A percentile compares a stretch with the other conserved stretches of the same genome.
Evolutionary conservation across 2,113 vertebrate species (phyloP).

Genomic region (Nothocercus julius): DNA sequence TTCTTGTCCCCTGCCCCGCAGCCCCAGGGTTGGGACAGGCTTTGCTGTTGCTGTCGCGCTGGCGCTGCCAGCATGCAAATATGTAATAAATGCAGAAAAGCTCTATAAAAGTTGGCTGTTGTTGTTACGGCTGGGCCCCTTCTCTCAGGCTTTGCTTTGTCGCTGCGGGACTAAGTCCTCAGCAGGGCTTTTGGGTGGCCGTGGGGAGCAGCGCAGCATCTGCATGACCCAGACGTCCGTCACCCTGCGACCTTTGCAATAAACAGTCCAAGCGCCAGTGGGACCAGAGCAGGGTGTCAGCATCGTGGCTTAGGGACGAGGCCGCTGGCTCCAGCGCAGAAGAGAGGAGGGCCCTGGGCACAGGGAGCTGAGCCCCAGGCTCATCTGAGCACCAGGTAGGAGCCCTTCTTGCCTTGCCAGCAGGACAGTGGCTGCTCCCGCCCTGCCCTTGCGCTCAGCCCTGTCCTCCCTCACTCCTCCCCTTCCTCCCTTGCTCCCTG

Average conservation of each 20-base stretch:
- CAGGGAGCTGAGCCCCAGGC: neutral
- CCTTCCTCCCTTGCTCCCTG: neutral
- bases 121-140: neutral
- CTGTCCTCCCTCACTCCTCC: neutral
- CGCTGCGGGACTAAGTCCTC: neutral
- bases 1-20: neutral
- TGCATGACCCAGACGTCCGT: neutral
- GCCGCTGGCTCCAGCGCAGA: neutral
- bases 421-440: neutral
- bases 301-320: neutral
- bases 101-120: neutral
- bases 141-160: neutral
- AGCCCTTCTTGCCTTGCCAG: neutral
- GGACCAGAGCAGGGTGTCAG: neutral
- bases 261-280: neutral
- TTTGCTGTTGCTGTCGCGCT: neutral
- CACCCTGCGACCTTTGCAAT: neutral
- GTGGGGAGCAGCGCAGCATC: rapidly evolving
- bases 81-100: slow-evolving; percentile 2
- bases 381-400: neutral
- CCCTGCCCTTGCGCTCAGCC: neutral
- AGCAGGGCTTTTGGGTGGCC: rapidly evolving
- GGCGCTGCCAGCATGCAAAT: neutral
- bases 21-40: rapidly evolving
- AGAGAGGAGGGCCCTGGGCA: neutral